These are phyloP conservation scores for Sesia bembeciformis DNA, from an alignment of 2,888 invertebrate species.

Conservation along the genomic window DNA sequence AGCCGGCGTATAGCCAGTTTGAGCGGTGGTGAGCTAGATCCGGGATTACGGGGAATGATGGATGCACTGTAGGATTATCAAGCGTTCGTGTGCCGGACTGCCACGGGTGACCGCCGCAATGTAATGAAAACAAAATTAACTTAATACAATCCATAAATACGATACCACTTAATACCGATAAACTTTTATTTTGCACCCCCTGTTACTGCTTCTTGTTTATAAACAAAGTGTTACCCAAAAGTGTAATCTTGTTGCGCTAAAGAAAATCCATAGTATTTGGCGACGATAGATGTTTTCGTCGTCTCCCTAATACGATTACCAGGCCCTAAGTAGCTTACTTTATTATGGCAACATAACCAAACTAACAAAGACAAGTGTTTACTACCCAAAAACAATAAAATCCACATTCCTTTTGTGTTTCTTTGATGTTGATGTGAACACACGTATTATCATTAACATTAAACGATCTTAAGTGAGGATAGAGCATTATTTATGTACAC, in stretches of 20 bases:
- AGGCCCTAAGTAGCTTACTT: too few species aligned
- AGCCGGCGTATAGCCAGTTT: slow-evolving; percentile 21
- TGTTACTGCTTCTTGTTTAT: background rate
- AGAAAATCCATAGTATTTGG: too few species aligned
- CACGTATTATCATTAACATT: background rate
- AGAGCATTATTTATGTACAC: slow-evolving; percentile 5
- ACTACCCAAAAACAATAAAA: background rate
- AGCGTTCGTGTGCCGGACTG: background rate
- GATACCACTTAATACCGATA: background rate
- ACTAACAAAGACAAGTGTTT: background rate
- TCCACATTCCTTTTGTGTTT: background rate
- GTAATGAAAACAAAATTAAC: background rate
- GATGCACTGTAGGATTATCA: slow-evolving; percentile 50
- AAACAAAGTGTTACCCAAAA: background rate
- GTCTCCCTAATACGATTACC: too few species aligned
- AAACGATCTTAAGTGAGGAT: background rate
- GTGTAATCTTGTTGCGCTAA: background rate
- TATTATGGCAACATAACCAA: background rate
- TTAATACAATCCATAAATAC: background rate
- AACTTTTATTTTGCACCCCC: background rate
- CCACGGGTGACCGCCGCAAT: background rate
- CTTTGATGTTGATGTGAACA: background rate
- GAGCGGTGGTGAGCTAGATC: slow-evolving; percentile 35
- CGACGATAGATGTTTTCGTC: too few species aligned
- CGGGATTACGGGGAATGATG: slow-evolving; percentile 46